These are phyloP conservation scores for Dysdera silvatica DNA, from an alignment of 1,140 invertebrate genomes.

Conservation along the genomic window DNA sequence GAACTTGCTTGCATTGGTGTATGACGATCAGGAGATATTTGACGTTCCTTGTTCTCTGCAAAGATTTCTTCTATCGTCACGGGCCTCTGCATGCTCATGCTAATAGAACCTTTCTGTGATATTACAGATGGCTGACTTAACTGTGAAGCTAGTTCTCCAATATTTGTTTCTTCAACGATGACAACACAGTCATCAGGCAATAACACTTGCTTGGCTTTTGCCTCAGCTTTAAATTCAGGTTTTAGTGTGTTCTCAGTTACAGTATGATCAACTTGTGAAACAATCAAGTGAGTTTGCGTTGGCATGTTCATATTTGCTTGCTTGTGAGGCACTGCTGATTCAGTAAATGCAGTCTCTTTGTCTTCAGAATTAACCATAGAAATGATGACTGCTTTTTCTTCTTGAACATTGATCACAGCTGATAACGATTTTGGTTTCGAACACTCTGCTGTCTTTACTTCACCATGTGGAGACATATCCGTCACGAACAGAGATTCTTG, in stretches of 20 bases:
- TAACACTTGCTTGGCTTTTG: neutral
- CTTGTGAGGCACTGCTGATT: neutral
- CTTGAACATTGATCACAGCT: neutral
- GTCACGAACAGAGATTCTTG: slow-evolving; percentile 11
- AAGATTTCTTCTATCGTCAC: slow-evolving; percentile 11
- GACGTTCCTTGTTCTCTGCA: slow-evolving; percentile 10
- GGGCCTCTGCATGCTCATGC: neutral
- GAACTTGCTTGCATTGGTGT: neutral
- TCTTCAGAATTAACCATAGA: neutral
- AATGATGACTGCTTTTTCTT: slow-evolving; percentile 13
- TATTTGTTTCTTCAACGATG: slow-evolving; percentile 15
- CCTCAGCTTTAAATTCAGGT: neutral
- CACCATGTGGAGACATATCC: slow-evolving; percentile 10
- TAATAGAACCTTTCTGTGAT: slow-evolving; percentile 3
- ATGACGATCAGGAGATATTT: slow-evolving; percentile 1
- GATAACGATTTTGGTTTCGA: neutral
- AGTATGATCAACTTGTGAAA: slow-evolving; percentile 7
- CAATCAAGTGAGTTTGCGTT: slow-evolving; percentile 8
- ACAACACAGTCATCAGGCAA: slow-evolving; percentile 1
- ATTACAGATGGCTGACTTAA: neutral
- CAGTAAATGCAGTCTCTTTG: slow-evolving; percentile 5
- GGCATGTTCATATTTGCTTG: slow-evolving; percentile 5
- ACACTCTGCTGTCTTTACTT: neutral
- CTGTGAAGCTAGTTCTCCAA: slow-evolving; percentile 8
- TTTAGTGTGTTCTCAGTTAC: slow-evolving; percentile 1